Evolutionary conservation across 2,113 vertebrate species (phyloP).

Genomic region (Ondatra zibethicus): DNA sequence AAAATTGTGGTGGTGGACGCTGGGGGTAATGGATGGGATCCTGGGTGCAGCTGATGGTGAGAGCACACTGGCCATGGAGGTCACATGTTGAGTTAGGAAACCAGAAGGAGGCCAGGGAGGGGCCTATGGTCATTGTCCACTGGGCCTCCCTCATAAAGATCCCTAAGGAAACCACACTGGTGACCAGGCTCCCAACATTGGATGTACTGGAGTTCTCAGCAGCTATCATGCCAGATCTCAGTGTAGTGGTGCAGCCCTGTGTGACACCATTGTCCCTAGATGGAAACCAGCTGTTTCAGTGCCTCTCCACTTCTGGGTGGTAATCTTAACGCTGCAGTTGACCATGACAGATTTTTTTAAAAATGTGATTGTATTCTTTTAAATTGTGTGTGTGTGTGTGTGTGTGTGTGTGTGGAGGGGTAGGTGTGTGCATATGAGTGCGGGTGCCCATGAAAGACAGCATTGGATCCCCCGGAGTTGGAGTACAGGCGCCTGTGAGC

Average conservation of each 20-base stretch:
- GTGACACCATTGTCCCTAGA: not conserved
- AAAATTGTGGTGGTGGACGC: no score
- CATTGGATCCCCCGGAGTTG: not conserved
- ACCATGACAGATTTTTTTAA: not conserved
- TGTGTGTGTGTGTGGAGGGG: rapidly evolving
- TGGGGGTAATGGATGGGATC: no score
- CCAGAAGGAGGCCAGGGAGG: not conserved
- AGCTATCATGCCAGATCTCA: not conserved
- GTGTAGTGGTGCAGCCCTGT: not conserved
- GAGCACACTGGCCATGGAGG: not conserved
- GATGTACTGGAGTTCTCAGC: not conserved
- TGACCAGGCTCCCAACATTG: not conserved
- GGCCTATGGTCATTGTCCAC: not conserved
- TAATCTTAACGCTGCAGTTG: not conserved
- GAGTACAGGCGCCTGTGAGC: not conserved
- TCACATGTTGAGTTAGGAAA: not conserved
- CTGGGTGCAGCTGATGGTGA: not conserved
- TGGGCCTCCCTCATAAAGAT: not conserved
- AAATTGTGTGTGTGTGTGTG: no score
- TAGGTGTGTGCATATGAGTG: no score
- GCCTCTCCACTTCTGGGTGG: not conserved
- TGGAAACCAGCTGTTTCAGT: not conserved
- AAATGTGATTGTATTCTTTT: not conserved
- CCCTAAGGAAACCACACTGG: not conserved
- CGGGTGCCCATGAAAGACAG: not conserved